These are phyloP conservation scores for Cairina moschata DNA, from an alignment of 2,113 vertebrate genomes.

Conservation along the genomic window DNA sequence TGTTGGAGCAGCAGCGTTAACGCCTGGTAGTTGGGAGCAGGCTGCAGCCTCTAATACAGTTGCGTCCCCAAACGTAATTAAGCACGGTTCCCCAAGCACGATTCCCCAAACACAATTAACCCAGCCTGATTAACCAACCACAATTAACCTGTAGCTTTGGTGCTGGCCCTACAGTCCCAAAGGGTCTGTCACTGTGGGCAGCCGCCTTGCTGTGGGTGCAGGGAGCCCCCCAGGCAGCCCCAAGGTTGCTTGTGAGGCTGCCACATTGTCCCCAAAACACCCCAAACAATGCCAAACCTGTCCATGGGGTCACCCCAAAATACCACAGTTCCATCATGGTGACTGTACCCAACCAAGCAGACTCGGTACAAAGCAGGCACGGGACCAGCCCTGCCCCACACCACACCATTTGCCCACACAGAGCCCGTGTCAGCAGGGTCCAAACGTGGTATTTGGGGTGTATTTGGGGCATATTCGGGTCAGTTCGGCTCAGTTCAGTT, in stretches of 20 bases:
- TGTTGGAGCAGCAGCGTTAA: background rate
- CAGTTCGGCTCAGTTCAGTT: too few relatives aligned
- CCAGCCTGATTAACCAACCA: too few relatives aligned
- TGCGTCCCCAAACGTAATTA: background rate
- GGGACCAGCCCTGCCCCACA: background rate
- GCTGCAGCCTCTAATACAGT: background rate
- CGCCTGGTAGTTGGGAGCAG: background rate
- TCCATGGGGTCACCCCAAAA: background rate
- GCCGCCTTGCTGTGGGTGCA: too few relatives aligned
- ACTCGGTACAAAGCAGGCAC: background rate
- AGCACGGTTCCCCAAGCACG: too few relatives aligned
- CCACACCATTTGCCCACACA: background rate
- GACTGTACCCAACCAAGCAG: background rate
- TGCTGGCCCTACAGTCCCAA: background rate
- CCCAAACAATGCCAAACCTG: background rate
- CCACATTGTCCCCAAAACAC: background rate
- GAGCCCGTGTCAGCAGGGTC: background rate
- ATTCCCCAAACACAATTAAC: too few relatives aligned
- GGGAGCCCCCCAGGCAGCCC: too few relatives aligned
- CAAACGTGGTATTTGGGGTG: background rate
- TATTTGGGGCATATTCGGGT: too few relatives aligned
- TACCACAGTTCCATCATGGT: accelerated
- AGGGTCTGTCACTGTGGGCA: background rate
- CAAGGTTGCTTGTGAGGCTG: background rate
- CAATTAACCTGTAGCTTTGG: too few relatives aligned